phyloP scores from a whole-genome alignment of 2,113 vertebrate species.

The Acanthisitta chloris region DNA sequence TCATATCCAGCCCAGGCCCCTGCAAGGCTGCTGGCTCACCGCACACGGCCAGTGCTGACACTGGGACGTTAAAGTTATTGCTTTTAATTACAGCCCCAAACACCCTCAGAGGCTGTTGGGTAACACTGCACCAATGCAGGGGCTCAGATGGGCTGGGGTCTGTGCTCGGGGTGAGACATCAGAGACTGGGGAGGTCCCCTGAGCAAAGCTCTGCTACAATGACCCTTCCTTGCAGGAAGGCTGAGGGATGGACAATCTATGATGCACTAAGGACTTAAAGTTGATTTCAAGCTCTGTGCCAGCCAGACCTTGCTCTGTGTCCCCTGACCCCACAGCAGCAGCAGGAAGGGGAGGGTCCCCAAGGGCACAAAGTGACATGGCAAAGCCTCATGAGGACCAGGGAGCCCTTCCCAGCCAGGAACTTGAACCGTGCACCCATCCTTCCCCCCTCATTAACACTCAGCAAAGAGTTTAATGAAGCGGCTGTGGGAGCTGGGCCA shows the following conservation, averaged over 20 bases:
- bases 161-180: neutral
- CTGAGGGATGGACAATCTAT: neutral
- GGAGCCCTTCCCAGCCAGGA: neutral
- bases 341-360: neutral
- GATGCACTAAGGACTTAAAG: neutral
- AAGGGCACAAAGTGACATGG: neutral
- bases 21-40: neutral
- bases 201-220: neutral
- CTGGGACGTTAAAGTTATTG: fast-evolving
- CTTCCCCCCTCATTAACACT: neutral
- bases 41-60: fast-evolving
- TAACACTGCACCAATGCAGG: fast-evolving
- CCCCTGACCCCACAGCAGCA: neutral
- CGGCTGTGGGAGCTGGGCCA: neutral
- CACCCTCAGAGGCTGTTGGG: fast-evolving
- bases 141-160: neutral
- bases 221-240: neutral
- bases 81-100: neutral
- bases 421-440: neutral
- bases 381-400: neutral
- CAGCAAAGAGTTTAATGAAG: neutral
- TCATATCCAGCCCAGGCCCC: fast-evolving
- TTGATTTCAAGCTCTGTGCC: neutral
- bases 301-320: neutral
- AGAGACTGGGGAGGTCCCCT: fast-evolving